phyloP scores from a whole-genome alignment of 2,888 invertebrate species.

The Noctuana brunneofusca region DNA sequence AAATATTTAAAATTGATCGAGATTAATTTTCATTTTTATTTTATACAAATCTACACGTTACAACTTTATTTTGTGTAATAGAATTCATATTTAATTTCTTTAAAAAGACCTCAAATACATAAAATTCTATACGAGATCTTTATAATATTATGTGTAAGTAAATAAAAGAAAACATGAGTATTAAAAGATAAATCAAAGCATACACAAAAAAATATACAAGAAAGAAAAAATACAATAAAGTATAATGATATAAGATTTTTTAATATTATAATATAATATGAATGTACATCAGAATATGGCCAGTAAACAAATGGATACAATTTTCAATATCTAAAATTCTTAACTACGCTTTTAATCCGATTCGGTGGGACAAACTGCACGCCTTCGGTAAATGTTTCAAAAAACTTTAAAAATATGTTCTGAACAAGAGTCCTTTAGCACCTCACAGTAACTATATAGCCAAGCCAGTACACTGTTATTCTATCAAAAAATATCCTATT shows the following conservation, averaged over 20 bases:
- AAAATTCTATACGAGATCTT: not conserved
- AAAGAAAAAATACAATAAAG: not conserved
- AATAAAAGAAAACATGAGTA: not conserved
- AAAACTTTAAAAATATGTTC: constrained; percentile 24
- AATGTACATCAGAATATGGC: not conserved
- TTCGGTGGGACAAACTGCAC: constrained; percentile 31
- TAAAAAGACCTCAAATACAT: not conserved
- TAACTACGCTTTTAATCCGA: constrained; percentile 8
- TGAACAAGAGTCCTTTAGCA: constrained; percentile 40
- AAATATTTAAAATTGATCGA: too few species aligned
- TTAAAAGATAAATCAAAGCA: not conserved
- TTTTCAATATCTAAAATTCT: not conserved
- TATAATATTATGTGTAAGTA: not conserved
- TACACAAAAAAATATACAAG: not conserved
- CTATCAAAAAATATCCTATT: constrained; percentile 35
- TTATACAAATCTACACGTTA: not conserved
- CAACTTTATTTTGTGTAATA: not conserved
- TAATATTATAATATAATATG: too few species aligned
- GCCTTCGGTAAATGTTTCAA: constrained; percentile 18
- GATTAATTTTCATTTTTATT: not conserved
- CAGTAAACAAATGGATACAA: too few species aligned
- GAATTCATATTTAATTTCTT: not conserved
- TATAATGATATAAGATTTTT: too few species aligned
- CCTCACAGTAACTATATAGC: constrained; percentile 37
- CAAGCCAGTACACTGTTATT: constrained; percentile 26